Evolutionary conservation across 2,888 invertebrate genomes (phyloP).

Genomic region (Andrena bucephala): DNA sequence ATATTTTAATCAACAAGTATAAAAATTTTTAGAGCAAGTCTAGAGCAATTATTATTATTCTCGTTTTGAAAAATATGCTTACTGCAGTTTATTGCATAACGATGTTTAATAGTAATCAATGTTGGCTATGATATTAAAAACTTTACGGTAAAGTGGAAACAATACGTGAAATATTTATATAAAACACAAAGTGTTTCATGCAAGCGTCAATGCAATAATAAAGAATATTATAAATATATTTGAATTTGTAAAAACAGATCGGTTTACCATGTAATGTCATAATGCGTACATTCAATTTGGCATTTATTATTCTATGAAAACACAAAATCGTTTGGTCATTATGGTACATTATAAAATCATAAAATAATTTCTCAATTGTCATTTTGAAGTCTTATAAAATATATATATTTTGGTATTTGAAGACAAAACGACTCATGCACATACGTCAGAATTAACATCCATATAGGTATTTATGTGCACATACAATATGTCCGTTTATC

Average conservation of each 20-base stretch:
- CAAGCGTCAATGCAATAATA: slow-evolving; percentile 33
- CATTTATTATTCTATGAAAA: slow-evolving; percentile 44
- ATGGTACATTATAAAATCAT: slow-evolving; percentile 32
- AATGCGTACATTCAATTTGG: slow-evolving; percentile 39
- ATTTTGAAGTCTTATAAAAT: slow-evolving; percentile 28
- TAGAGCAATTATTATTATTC: slow-evolving; percentile 9
- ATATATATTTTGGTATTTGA: slow-evolving; percentile 30
- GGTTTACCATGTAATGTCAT: slow-evolving; percentile 42
- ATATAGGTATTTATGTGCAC: slow-evolving; percentile 16
- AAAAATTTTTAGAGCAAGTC: slow-evolving; percentile 6
- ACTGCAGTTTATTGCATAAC: background rate
- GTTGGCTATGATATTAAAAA: background rate
- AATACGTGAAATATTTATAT: slow-evolving; percentile 11
- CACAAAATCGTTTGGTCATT: slow-evolving; percentile 33
- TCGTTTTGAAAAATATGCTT: background rate
- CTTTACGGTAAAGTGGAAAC: background rate
- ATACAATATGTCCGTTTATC: background rate
- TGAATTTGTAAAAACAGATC: slow-evolving; percentile 30
- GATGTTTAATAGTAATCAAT: slow-evolving; percentile 10
- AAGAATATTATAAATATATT: slow-evolving; percentile 34
- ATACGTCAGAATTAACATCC: slow-evolving; percentile 30
- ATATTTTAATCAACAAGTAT: background rate
- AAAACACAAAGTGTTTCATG: slow-evolving; percentile 41
- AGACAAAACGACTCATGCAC: slow-evolving; percentile 56
- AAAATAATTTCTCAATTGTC: slow-evolving; percentile 21